Conservation (phyloP, 2,888 invertebrate species). For the Drosophila aldrichi region DNA sequence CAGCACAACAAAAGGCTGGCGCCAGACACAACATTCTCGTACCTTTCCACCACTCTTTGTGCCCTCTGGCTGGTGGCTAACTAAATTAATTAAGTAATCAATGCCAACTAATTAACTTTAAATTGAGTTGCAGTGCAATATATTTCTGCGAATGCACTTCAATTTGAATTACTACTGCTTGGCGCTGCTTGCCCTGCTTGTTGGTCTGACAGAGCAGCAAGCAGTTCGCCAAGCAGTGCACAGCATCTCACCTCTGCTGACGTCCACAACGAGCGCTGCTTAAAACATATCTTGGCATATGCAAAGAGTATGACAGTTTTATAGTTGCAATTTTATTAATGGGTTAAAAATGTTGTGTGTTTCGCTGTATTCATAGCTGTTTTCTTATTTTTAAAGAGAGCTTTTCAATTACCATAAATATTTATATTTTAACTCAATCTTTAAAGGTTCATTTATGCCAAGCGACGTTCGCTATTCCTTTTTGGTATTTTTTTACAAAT, state of each 20-base stretch:
- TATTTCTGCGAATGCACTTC: background rate
- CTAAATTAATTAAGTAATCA: constrained; percentile 1
- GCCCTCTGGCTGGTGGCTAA: background rate
- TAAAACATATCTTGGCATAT: background rate
- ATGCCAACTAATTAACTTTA: background rate
- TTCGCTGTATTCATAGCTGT: too few relatives aligned
- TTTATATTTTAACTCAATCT: background rate
- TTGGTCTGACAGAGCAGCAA: background rate
- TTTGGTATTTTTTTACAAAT: background rate
- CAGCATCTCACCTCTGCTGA: constrained; percentile 10
- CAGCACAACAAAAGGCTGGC: constrained; percentile 1
- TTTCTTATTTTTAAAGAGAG: too few relatives aligned
- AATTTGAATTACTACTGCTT: background rate
- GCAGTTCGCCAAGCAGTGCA: constrained; percentile 14
- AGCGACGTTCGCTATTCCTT: too few relatives aligned
- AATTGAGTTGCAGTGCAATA: constrained; percentile 7
- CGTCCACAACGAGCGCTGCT: constrained; percentile 14
- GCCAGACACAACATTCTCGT: constrained; percentile 1
- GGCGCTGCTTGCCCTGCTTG: background rate
- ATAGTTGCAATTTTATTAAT: too few relatives aligned
- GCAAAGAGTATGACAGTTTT: background rate
- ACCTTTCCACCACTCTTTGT: background rate
- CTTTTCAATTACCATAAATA: background rate
- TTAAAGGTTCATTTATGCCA: background rate
- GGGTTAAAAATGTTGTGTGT: background rate